A percentile compares a stretch with the other conserved stretches of the same genome.
Evolutionary conservation across 2,888 invertebrate species (phyloP).

Genomic region (Ophion slaviceki): DNA sequence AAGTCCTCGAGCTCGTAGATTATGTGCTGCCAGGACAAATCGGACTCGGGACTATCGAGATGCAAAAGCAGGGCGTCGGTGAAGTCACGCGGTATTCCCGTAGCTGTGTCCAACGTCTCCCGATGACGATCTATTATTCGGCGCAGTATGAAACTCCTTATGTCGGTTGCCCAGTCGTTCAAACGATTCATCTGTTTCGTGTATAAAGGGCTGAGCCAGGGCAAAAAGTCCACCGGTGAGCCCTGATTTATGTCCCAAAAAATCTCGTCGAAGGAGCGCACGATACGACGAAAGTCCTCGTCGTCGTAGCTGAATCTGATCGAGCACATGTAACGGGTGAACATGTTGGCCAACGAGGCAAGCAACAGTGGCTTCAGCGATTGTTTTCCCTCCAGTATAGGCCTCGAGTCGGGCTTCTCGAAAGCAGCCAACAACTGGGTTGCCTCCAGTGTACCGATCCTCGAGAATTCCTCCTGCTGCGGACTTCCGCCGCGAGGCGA

Average conservation of each 20-base stretch:
- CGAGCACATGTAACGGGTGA: constrained; percentile 94
- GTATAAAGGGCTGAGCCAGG: constrained; percentile 92
- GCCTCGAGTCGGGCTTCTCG: constrained; percentile 80
- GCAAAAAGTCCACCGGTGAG: constrained; percentile 93
- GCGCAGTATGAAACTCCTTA: constrained; percentile 90
- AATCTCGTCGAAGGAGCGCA: constrained; percentile 92
- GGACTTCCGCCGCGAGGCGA: constrained; percentile 91
- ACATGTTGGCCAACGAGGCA: constrained; percentile 92
- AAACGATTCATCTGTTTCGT: constrained; percentile 88
- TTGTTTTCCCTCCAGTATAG: constrained; percentile 76
- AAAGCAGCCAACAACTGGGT: constrained; percentile 86
- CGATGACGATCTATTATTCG: constrained; percentile 88
- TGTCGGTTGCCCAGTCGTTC: constrained; percentile 88
- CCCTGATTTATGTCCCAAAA: constrained; percentile 97
- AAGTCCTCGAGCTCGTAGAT: constrained; percentile 94
- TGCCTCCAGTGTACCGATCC: constrained; percentile 88
- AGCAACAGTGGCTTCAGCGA: constrained; percentile 90
- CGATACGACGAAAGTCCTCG: constrained; percentile 87
- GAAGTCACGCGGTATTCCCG: constrained; percentile 88
- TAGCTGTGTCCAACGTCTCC: constrained; percentile 84
- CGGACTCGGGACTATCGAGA: constrained; percentile 86
- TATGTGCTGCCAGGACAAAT: constrained; percentile 91
- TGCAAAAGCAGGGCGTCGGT: constrained; percentile 91
- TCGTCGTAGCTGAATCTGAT: constrained; percentile 90
- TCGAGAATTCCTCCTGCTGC: constrained; percentile 89